Evolutionary conservation across 2,113 vertebrate genomes (phyloP), one percentile per base, ranked within the genome.

Genomic region (Anas platyrhynchos): DNA sequence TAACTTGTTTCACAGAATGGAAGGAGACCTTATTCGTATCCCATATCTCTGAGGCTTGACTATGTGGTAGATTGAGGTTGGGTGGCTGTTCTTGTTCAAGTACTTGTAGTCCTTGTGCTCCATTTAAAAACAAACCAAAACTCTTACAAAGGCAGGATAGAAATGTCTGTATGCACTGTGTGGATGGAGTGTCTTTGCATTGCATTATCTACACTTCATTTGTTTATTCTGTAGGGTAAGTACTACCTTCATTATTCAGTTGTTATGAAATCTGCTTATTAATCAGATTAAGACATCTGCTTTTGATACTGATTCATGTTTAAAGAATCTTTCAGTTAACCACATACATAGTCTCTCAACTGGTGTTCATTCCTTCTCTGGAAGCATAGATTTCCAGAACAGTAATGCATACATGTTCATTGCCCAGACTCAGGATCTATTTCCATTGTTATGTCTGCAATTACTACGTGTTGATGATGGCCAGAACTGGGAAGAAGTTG

Each of bases 281-380:
- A 77, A 63, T 29, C 69, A n/a, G 74, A 38, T 86, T 46, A 63
- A 66, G 17, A 79, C 88, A 83, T 62, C 76, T 88, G 74, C 0
- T 55, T 95, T 91, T 69, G 17, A 66, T 76, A 44, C 21, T 50
- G 62, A 69, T 91, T 73, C 36, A 38, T 71, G 27, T 79, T 74
- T 54, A 8, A 88, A 25, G 88, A 66, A 54, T 59, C 23, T 78
- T 74, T 22, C 2, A 16, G 3, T 32, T 94, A 68, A 77, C n/a
- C 59, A 36, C 13, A 14, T 84, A 56, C 13, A 16, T 62, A 25
- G 15, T 87, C 23, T 83, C 43, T 80, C 72, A 73, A 90, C 41
- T 72, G 36, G 11, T 74, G 46, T 63, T 90, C 50, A 50, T 90
- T 88, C 52, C 8, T 67, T 86, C 65, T 78, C 21, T 78, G 43